Evolutionary conservation across 1,140 invertebrate species (phyloP), one percentile per base, ranked within the genome.

Genomic region (Leucophenga varia): DNA sequence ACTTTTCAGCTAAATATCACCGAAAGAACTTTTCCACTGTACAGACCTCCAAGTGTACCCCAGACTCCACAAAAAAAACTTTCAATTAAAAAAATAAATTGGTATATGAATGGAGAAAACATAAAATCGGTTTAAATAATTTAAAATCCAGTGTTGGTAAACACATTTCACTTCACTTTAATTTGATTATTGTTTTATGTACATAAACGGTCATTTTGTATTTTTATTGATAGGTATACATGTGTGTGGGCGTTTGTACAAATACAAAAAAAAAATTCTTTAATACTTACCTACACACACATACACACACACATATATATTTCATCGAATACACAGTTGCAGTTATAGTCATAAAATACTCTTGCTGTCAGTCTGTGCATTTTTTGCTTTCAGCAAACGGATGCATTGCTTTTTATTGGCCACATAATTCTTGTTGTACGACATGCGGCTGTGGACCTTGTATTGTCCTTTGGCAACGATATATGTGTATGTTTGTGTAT

Each of bases 371-470:
- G 14, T 17, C 31, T 28, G 12, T 20, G 39, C 20, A 52, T 13
- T 12, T 2, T 22, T 54, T 42, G 36, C 39, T 30, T 20, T 47
- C 54, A 41, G 49, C 52, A 41, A 18, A 32, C 14, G 52, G 40
- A 54, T 51, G 48, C 48, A 39, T 47, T 48, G 35, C n/a, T 48
- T 61, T 65, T 61, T 67, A 59, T 67, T 63, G 61, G 61, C 49
- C 59, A 65, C 67, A 65, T 67, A 65, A 67, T 65, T 67, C 61
- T 49, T 42, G 48, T 47, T 44, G 31, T 35, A 38, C 44, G 50
- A 53, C 53, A 16, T 58, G 50, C 63, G 51, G 49, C 48, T 48
- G 52, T 39, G 36, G 31, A 20, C 47, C n/a, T n/a, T 19, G 34
- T 14, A 42, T 42, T 35, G 14, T 47, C 25, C 45, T 36, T 48